Base-by-base conservation (phyloP, 2,113 vertebrate species). In the Scomber japonicus region DNA sequence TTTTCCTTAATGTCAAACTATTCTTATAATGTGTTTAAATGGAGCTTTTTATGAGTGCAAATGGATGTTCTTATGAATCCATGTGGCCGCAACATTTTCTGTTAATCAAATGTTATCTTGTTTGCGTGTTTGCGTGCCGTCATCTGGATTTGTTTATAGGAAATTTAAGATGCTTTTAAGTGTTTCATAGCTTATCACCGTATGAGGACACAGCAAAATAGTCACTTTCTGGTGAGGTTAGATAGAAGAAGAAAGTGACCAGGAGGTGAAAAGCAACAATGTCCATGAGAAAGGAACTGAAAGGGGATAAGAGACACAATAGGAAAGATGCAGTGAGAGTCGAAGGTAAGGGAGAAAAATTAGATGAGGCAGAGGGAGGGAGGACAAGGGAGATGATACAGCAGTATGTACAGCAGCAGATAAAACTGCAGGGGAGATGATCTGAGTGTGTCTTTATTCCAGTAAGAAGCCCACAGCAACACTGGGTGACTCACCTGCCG, bases 401-500 rank as follows among this genome's bases (percentile, higher is more conserved):
- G 91, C 78, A 85, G 62, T 75, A 75, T 40, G 67, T 70, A 76
- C 44, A 71, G 75, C 63, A 31, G 75, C 35, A 70, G 81, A 84
- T 84, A 63, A 83, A 51, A 57, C 67, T 76, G 78, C 72, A 75
- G 84, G 63, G 69, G 75, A 77, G 89, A 79, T 71, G 85, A 87
- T 82, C 65, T 72, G 81, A 88, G 61, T 66, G 1, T 51, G 64
- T 74, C 69, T 89, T 45, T 66, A 27, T 94, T 94, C 91, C 93
- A 63, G 93, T 90, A 92, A 93, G 59, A 70, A 12, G 66, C 75
- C 70, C 51, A 87, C 62, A 4, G 76, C 88, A 80, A 78, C 57
- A 60, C 31, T 49, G 54, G 87, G 86, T 93, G 92, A 93, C 84
- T 94, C 93, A 92, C 84, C 85, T 90, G 85, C 63, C 21, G 71